Evolutionary conservation across 1,140 invertebrate species (phyloP).

Genomic region (Subanguina moxae): DNA sequence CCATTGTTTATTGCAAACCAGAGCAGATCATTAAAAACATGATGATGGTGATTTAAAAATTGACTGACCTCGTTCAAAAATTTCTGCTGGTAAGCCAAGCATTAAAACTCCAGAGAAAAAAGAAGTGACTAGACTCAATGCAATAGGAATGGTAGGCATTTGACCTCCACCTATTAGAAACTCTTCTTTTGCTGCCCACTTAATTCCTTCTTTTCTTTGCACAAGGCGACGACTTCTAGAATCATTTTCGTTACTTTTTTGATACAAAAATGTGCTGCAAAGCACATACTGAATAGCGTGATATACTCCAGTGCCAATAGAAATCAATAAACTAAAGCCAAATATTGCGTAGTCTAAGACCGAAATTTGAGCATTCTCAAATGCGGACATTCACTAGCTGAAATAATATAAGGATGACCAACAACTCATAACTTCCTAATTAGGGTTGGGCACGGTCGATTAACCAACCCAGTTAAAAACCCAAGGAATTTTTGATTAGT

Average conservation of each 20-base stretch:
- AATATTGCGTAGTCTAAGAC: constrained; percentile 5
- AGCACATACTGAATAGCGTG: background rate
- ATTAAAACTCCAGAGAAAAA: constrained; percentile 49
- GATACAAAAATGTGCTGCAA: too few species aligned
- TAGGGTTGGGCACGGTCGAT: too few species aligned
- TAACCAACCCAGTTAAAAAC: too few species aligned
- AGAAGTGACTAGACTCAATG: constrained; percentile 52
- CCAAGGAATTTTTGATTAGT: too few species aligned
- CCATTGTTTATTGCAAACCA: too few species aligned
- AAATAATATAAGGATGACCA: too few species aligned
- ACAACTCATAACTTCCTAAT: too few species aligned
- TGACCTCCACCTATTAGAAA: constrained; percentile 53
- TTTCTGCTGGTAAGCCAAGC: constrained; percentile 51
- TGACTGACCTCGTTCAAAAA: constrained; percentile 42
- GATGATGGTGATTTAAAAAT: too few species aligned
- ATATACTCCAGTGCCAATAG: background rate
- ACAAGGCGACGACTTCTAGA: background rate
- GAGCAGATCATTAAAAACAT: too few species aligned
- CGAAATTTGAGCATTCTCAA: constrained; percentile 1
- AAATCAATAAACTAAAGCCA: background rate
- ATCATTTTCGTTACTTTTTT: too few species aligned
- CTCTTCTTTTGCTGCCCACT: constrained; percentile 39
- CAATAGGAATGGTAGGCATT: constrained; percentile 49
- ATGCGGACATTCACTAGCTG: background rate
- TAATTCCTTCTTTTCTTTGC: background rate